Base-by-base conservation (phyloP, 2,888 invertebrate species). In the Schizaphis graminum region DNA sequence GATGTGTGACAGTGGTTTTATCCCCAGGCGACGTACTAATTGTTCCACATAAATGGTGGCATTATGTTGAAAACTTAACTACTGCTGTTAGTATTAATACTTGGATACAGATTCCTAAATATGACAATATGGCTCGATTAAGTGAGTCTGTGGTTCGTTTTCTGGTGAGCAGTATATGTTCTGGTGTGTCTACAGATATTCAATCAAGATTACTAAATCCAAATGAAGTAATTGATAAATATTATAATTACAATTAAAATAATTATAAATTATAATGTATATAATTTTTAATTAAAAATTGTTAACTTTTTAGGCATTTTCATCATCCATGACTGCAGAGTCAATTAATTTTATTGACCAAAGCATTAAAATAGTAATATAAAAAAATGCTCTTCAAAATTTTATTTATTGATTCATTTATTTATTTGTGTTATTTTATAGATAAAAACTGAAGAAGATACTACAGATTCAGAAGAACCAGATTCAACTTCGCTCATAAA, bases 31-130 rank as follows among this genome's bases (percentile, higher is more conserved):
- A 99, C 96, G 98, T 98, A 0, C 96, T 99, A 67, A 97, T 98
- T 95, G 98, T 99, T 16, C 99, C 99, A 0, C 97, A 97, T 94
- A 98, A 98, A 94, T 99, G 99, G 99, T 99, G 99, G 99, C 99
- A 99, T 96, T 99, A 98, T 96, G 99, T 99, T 0, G 98, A 98
- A 96, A 96, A 96, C 95, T 95, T 96, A 86, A 96, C 96, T 35
- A 96, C 96, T 21, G 96, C 96, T 84, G 95, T 97, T 84, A 97
- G 97, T 95, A 96, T 97, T n/a, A 98, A 99, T 95, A 96, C 97
- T 61, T 98, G 98, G 96, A 96, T 99, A 95, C 98, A 98, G 89
- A 96, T 98, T 95, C 90, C 94, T 53, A 94, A 94, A 53, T 87
- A 91, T 87, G 96, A 96, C 95, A 95, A 97, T 96, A 96, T 96